Base-by-base conservation (phyloP, 2,888 invertebrate species). In the Conus canariensis region DNA sequence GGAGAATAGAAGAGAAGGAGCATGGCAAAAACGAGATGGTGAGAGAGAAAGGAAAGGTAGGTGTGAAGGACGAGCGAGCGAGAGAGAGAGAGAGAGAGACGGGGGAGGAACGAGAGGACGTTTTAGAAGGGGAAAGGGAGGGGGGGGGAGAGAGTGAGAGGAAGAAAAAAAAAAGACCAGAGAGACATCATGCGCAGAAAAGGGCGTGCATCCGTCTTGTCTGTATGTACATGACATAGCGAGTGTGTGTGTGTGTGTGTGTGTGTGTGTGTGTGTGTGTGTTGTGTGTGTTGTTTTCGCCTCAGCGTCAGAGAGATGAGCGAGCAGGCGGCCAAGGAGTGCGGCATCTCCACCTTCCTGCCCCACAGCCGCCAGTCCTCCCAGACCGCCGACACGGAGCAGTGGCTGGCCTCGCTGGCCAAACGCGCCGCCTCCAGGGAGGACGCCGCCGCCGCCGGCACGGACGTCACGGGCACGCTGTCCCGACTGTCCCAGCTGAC, bases 341-440 rank as follows among this genome's bases (percentile, higher is more conserved):
- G n/a, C 3, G 86, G 86, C 67, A 45, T 67, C 30, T 86, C 86
- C 86, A 86, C 64, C 86, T 86, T 86, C 86, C n/a, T 86, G 86
- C 86, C 86, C 12, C 86, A 67, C 67, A 86, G 16, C 67, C 25
- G 25, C 14, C 60, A n/a, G 19, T 1, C 19, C 64, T 10, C n/a
- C 74, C 19, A 60, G 9, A 2, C 64, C 58, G n/a, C 19, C 45
- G 95, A 94, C 85, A 94, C 95, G 19, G 94, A 95, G 58, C 91
- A 93, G 74, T 95, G 95, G 95, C 90, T 95, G n/a, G 92, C 94
- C 82, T 94, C 93, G 87, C 91, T 95, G 58, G 94, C 94, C 9
- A 92, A 94, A 30, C 91, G 94, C 45, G 95, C 95, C 45, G 94
- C 94, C 9, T 92, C 93, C 87, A 92, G 93, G 10, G 95, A 93